Conservation (phyloP, 1,140 invertebrate genomes). For the Tetraneura akinire region DNA sequence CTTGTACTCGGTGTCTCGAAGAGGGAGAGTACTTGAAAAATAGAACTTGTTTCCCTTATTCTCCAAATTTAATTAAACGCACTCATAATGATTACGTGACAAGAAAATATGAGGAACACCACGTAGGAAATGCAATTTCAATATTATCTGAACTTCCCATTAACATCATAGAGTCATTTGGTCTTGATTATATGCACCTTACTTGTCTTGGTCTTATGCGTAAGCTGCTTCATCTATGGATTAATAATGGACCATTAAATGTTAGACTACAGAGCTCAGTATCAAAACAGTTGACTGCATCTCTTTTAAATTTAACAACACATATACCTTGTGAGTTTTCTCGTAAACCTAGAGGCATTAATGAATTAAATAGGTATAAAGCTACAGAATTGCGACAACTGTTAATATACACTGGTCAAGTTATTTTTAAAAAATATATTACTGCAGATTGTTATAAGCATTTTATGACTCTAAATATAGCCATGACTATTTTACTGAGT, state of each 20-base stretch:
- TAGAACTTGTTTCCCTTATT: background rate
- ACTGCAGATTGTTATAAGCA: background rate
- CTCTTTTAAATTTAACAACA: background rate
- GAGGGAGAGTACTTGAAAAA: background rate
- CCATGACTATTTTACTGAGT: background rate
- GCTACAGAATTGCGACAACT: background rate
- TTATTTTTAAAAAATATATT: background rate
- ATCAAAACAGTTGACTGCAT: background rate
- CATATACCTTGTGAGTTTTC: slow-evolving; percentile 1
- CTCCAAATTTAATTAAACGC: background rate
- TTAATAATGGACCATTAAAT: no score
- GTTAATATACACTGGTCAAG: background rate
- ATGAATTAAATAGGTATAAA: slow-evolving; percentile 4
- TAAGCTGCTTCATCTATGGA: no score
- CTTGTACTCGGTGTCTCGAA: background rate
- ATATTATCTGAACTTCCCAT: background rate
- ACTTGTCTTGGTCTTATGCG: no score
- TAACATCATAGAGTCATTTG: no score
- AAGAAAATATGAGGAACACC: background rate
- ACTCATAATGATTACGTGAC: background rate
- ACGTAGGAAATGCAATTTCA: background rate
- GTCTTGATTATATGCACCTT: no score
- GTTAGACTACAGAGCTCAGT: background rate
- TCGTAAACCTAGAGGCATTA: background rate
- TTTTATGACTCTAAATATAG: slow-evolving; percentile 2